Base-by-base conservation (phyloP, 1,140 invertebrate genomes). In the Hetaerina americana region DNA sequence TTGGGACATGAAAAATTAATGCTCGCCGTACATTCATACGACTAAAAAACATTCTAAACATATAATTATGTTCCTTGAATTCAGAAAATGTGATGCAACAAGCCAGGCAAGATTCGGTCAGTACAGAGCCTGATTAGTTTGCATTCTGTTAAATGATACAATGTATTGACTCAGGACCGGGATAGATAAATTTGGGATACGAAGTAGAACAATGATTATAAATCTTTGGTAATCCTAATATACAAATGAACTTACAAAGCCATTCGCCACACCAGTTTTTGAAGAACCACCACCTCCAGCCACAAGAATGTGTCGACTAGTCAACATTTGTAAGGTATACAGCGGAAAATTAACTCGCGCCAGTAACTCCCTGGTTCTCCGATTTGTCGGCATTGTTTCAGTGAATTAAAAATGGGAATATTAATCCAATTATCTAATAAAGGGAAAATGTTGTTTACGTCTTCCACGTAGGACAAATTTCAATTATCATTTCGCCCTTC, bases 221-320 rank as follows among this genome's bases (percentile, higher is more conserved):
- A 68, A 68, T 15, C n/a, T n/a, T n/a, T n/a, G n/a, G n/a, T n/a
- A n/a, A n/a, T n/a, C n/a, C 10, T 10, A 68, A 12, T 12, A 15
- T 68, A 12, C 10, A 24, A 73, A 72, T 66, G 77, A 73, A 86
- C 90, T 88, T 83, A 93, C 95, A 85, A 98, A 95, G 81, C 93
- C 93, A 87, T 99, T 98, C 22, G 90, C 89, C 72, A 99, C 91
- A 26, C 96, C 96, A 66, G 95, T 98, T 82, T 96, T 97, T 24
- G 94, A 90, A 22, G 92, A 90, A 68, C 96, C 96, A 71, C 96
- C 96, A 68, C 96, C 96, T 66, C 96, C 96, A 74, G 92, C 95
- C 28, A 98, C 93, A 67, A 98, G 82, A 77, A 98, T 89, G 84
- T 98, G 95, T 73, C 94, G 87, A 82, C 91, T 93, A 27, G 93